Base-by-base conservation (phyloP, 1,140 invertebrate species). In the Caenorhabditis brenneri region DNA sequence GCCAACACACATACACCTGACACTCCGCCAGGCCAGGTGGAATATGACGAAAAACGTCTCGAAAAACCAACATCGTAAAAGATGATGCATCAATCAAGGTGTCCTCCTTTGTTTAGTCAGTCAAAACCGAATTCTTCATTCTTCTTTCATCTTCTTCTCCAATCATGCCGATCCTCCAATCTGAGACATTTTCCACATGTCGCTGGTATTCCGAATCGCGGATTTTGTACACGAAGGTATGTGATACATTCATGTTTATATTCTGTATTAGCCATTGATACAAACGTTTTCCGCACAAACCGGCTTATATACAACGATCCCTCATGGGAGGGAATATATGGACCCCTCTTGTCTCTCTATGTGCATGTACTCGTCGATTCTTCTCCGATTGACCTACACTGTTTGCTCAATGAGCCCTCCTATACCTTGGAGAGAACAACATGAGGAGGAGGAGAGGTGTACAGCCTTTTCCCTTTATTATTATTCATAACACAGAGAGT, bases 211-310 rank as follows among this genome's bases (percentile, higher is more conserved):
- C 65, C 19, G 65, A 74, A 74, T 74, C 65, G 22, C 5, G 65
- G 33, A 42, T 74, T 74, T 46, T 74, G 15, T 74, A 74, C 65
- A 31, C 29, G n/a, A 74, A 74, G 65, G 65, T 74, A 74, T 24
- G 58, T 58, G 55, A 29, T 58, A 58, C 55, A 58, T 9, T 19
- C 15, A 36, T 74, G 65, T 74, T 74, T 74, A 42, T 46, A 10
- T 74, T 46, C 65, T n/a, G 65, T 74, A 74, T 74, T 74, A 74
- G 36, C n/a, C 65, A 42, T 27, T 74, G 65, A 74, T 74, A 74
- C 65, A 55, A 19, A n/a, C 55, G 19, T 16, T 19, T n/a, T 10
- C 36, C 65, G 65, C n/a, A 42, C 36, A 74, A 74, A 74, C 36
- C 65, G 65, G 58, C 58, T 65, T 65, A 65, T n/a, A n/a, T n/a